Conservation (phyloP, 2,113 vertebrate species). For the Cottus gobio region DNA sequence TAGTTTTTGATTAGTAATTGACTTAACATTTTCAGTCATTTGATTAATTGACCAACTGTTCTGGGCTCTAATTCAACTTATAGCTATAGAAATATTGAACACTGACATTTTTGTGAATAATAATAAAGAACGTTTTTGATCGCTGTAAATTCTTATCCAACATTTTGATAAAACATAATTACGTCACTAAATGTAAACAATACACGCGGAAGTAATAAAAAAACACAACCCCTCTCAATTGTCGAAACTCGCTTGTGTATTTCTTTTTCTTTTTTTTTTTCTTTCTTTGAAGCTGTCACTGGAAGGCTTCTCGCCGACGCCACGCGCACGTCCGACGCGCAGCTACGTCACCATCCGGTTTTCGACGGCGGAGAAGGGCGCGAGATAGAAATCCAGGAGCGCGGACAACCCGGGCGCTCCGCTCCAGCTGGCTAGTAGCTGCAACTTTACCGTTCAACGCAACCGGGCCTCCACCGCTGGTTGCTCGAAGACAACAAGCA, state of each 20-base stretch:
- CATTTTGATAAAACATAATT: background rate
- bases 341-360: constrained; percentile 66
- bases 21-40: background rate
- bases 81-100: no score
- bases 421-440: constrained; percentile 37
- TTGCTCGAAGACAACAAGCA: background rate
- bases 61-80: background rate
- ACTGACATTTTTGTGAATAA: background rate
- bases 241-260: background rate
- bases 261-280: background rate
- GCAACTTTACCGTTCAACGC: background rate
- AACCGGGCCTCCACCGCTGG: background rate
- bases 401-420: constrained; percentile 56
- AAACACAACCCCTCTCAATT: background rate
- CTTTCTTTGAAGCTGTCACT: constrained; percentile 28
- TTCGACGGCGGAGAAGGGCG: constrained; percentile 68
- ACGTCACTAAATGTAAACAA: background rate
- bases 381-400: constrained; percentile 82
- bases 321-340: constrained; percentile 59
- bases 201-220: no score
- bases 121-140: background rate
- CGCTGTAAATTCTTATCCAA: background rate
- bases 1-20: background rate
- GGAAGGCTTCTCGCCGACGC: background rate
- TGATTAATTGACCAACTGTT: background rate